These are phyloP conservation scores for Sander vitreus DNA, from an alignment of 2,113 vertebrate species.

Conservation along the genomic window DNA sequence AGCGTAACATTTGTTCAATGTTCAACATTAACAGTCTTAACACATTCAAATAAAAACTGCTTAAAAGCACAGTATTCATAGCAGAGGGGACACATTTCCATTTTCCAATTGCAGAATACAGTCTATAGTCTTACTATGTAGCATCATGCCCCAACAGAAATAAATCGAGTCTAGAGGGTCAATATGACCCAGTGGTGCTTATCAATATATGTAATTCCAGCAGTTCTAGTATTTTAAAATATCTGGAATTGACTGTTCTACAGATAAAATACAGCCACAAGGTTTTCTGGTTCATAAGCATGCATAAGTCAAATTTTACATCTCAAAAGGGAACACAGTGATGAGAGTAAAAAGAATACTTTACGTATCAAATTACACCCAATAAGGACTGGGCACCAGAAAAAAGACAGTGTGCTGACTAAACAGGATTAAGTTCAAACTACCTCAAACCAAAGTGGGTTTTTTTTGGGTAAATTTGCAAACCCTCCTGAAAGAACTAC, in stretches of 20 bases:
- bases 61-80: neutral
- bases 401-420: neutral
- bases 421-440: neutral
- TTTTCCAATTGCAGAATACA: neutral
- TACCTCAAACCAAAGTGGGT: neutral
- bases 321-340: neutral
- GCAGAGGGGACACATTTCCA: conserved; percentile 5
- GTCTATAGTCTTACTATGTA: neutral
- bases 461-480: neutral
- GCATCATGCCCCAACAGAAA: neutral
- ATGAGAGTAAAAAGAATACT: conserved; percentile 2
- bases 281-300: neutral
- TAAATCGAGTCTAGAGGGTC: neutral
- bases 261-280: neutral
- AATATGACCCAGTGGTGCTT: neutral
- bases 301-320: neutral
- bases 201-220: neutral
- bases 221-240: neutral
- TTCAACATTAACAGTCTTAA: conserved; percentile 10
- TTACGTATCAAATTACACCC: neutral
- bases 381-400: neutral
- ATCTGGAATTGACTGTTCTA: neutral
- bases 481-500: neutral
- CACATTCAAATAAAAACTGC: conserved; percentile 5
- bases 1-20: too few relatives aligned